Base-by-base conservation (phyloP, 2,888 invertebrate genomes). In the Cartodere bifasciata region DNA sequence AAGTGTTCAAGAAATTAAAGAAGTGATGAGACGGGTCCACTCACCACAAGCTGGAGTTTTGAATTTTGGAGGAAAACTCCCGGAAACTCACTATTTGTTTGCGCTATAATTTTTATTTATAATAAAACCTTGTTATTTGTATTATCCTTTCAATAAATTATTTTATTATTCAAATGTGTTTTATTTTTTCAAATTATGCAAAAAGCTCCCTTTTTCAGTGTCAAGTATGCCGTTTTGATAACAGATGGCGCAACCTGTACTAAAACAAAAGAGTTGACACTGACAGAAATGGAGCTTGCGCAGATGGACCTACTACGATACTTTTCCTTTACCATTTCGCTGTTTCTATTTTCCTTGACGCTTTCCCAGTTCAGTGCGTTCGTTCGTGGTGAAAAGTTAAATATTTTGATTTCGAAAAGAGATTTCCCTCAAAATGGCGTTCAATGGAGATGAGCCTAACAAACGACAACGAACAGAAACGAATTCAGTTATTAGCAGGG, bases 1-100 rank as follows among this genome's bases (percentile, higher is more conserved):
- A 32, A 79, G 76, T 13, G 81, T 85, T 0, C 68, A 72, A 7
- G 88, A 90, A 62, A 78, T 90, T 24, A 71, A 76, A 39, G 90
- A 90, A 61, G 87, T 81, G 0, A 65, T 90, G 46, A 63, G 87
- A 30, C 67, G 90, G 38, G 78, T 75, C 50, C 71, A 68, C 53
- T 67, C 68, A 17, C 73, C 76, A 1, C 69, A 66, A 47, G 63
- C 64, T 21, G 75, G 72, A 7, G 65, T 47, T 29, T 38, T 60
- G 24, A 52, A 48, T 41, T 58, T 61, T 63, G 63, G 70, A 55
- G 68, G 63, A 48, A 62, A 46, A 44, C 35, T 54, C 20, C 54
- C 56, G 7, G 48, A 52, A 11, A 53, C 53, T 14, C 55, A 50
- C 35, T 54, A 43, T 41, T 43, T 57, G 25, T 52, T 59, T 44